Base-by-base conservation (phyloP, 2,888 invertebrate species). In the Mongoloraphidia duomilia region DNA sequence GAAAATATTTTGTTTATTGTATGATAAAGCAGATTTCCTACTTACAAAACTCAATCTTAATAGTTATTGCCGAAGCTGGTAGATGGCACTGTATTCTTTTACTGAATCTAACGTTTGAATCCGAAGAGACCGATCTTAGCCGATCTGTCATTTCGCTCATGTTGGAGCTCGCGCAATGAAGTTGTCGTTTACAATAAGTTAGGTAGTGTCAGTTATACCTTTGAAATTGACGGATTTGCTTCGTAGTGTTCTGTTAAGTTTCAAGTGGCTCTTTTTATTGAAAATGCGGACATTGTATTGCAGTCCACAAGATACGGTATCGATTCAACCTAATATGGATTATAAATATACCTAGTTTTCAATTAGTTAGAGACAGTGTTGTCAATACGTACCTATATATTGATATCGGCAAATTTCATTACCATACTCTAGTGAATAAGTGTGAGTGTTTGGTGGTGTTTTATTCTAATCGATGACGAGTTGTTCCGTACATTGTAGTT, bases 381-480 rank as follows among this genome's bases (percentile, higher is more conserved):
- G 37, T 37, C 45, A 14, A 26, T 37, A 45, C 26, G 26, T 26
- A 26, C 26, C 26, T 26, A 26, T 26, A 26, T 26, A 26, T 26
- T 26, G 26, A 26, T 26, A 26, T 26, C 26, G 26, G 26, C 26
- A 26, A 26, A 26, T 26, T 26, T 26, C 26, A 44, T 34, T 44
- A 35, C 17, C 17, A 12, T 43, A 33, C 33, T 45, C 38, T 38
- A 37, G n/a, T 9, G 14, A 11, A 17, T 45, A 17, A 17, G 36
- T 45, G 36, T 26, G 37, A n/a, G 42, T 42, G 12, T 33, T 26
- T 42, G 34, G 42, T 42, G 42, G 34, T 47, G 47, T 47, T 47
- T 41, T 47, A 40, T 34, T 40, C 33, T 14, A 47, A 47, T 47
- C 47, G 41, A 47, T 47, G 47, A 47, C 40, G 36, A 47, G 47